Evolutionary conservation across 2,888 invertebrate genomes (phyloP).

Genomic region (Drosophila limbata): DNA sequence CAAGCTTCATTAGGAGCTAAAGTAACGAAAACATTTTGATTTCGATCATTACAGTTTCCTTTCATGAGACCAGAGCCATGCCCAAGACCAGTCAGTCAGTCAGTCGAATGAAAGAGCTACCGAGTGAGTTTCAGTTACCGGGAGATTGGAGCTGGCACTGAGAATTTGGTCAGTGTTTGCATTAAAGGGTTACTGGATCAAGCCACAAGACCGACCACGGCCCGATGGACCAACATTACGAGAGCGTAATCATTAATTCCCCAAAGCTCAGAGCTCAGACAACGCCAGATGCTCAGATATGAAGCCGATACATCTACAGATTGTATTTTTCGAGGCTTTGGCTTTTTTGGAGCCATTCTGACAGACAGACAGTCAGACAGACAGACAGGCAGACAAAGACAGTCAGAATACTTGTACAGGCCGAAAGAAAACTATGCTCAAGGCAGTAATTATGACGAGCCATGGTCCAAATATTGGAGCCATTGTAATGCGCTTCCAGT

Average conservation of each 20-base stretch:
- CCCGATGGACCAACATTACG: conserved; percentile 7
- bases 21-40: conserved; percentile 81
- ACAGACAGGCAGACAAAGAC: conserved; percentile 8
- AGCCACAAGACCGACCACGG: conserved; percentile 54
- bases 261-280: conserved; percentile 63
- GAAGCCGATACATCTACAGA: conserved; percentile 68
- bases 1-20: conserved; percentile 80
- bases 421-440: conserved; percentile 44
- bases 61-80: conserved; percentile 50
- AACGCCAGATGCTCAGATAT: conserved; percentile 61
- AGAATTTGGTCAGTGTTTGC: conserved; percentile 52
- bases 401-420: conserved; percentile 39
- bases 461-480: conserved; percentile 73
- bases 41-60: conserved; percentile 81
- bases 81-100: conserved; percentile 22
- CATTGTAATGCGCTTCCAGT: conserved; percentile 57
- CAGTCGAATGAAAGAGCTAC: conserved; percentile 70
- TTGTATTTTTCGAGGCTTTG: conserved; percentile 47
- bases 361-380: neutral
- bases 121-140: conserved; percentile 64
- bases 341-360: conserved; percentile 31
- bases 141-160: conserved; percentile 24
- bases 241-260: conserved; percentile 75
- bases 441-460: conserved; percentile 78
- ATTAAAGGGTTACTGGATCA: conserved; percentile 81